Evolutionary conservation across 1,140 invertebrate genomes (phyloP).

Genomic region (Drosophila ambigua): DNA sequence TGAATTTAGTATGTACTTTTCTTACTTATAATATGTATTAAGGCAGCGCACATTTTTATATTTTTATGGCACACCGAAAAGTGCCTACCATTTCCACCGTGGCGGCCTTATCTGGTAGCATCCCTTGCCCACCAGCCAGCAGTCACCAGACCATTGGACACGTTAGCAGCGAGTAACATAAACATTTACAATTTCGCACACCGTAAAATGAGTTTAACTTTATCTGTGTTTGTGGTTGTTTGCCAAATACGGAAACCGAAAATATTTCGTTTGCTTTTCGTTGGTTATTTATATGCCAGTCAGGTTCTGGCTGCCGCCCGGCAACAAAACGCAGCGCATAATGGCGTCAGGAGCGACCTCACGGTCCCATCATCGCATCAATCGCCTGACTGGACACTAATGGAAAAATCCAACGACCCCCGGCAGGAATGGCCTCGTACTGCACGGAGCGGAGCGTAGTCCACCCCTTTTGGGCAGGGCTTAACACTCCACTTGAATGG

Average conservation of each 20-base stretch:
- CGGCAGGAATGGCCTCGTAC: not conserved
- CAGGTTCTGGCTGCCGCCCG: conserved; percentile 59
- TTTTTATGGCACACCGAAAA: no score
- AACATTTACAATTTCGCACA: conserved; percentile 81
- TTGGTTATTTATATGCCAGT: conserved; percentile 80
- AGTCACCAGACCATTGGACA: conserved; percentile 34
- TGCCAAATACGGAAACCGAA: conserved; percentile 57
- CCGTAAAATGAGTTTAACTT: conserved; percentile 80
- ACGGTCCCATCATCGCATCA: conserved; percentile 57
- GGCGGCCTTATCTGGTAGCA: not conserved
- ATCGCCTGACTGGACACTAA: conserved; percentile 77
- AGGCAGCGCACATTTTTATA: no score
- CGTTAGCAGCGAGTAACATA: conserved; percentile 44
- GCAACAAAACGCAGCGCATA: conserved; percentile 53
- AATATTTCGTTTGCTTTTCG: conserved; percentile 69
- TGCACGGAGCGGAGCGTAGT: not conserved
- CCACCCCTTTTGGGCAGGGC: conserved; percentile 53
- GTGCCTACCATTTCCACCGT: not conserved
- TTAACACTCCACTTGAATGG: conserved; percentile 12
- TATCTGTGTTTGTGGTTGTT: conserved; percentile 80
- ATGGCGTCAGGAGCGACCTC: conserved; percentile 68
- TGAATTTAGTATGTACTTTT: no score
- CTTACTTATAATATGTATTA: no score
- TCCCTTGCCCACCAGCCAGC: conserved; percentile 2
- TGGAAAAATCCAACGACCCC: conserved; percentile 61